phyloP scores from a whole-genome alignment of 2,797 vertebrate species.

The Heteromormyrus szaboi region DNA sequence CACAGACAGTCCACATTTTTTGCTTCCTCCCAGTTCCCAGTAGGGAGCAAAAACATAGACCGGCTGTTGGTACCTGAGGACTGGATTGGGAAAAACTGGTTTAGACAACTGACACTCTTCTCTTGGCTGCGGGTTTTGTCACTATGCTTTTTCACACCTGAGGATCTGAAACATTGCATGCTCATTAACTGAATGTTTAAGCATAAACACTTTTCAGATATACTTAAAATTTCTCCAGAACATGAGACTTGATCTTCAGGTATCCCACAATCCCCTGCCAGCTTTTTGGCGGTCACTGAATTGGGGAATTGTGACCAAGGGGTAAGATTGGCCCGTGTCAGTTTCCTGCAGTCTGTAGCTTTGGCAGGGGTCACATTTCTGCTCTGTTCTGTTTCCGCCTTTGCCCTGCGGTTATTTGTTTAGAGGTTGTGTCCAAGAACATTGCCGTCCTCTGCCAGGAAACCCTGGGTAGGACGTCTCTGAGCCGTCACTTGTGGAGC shows the following conservation, averaged over 20 bases:
- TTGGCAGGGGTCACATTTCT: background rate
- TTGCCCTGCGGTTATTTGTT: background rate
- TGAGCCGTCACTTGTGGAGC: background rate
- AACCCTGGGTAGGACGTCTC: background rate
- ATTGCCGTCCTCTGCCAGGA: background rate
- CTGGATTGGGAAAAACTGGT: background rate
- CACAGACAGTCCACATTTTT: background rate
- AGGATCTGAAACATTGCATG: background rate
- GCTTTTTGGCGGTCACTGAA: background rate
- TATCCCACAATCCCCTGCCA: constrained; percentile 11
- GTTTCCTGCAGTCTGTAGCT: background rate
- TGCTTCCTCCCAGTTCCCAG: background rate
- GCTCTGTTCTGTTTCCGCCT: background rate
- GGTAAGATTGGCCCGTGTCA: background rate
- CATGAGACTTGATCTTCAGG: background rate
- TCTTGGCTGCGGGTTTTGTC: background rate
- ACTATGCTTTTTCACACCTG: background rate
- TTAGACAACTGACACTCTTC: background rate
- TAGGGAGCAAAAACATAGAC: background rate
- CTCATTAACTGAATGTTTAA: background rate
- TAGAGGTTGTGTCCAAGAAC: background rate
- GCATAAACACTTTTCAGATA: background rate
- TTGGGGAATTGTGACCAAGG: background rate
- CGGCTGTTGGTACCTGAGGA: background rate
- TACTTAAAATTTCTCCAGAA: background rate